A percentile compares a stretch with the other conserved stretches of the same genome.
Conservation (phyloP, 1,140 invertebrate genomes). For the Rhopalosiphum maidis region DNA sequence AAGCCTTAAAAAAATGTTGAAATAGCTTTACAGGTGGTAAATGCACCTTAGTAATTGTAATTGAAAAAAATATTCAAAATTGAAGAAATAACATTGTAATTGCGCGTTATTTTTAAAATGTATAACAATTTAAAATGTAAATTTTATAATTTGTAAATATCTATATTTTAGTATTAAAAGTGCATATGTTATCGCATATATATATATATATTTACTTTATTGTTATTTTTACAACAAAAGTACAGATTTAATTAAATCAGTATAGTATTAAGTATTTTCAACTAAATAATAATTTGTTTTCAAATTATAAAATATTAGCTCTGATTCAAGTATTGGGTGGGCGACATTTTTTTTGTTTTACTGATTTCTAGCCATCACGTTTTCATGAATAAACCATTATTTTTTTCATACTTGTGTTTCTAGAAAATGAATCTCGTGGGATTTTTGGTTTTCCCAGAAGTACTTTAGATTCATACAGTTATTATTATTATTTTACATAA, state of each 20-base stretch:
- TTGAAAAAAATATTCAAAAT: neutral
- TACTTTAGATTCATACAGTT: slow-evolving; percentile 38
- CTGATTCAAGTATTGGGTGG: too few species aligned
- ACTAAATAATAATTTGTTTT: neutral
- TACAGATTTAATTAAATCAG: neutral
- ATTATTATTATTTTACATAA: neutral
- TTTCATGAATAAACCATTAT: slow-evolving; percentile 46
- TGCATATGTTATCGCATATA: too few species aligned
- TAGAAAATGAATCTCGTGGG: neutral
- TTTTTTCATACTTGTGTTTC: neutral
- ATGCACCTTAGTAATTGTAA: neutral
- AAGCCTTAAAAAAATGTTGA: neutral
- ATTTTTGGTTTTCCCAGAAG: slow-evolving; percentile 9
- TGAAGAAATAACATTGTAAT: neutral
- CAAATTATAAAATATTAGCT: neutral
- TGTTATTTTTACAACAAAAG: neutral
- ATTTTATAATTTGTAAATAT: neutral
- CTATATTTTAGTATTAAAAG: neutral
- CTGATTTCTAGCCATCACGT: neutral
- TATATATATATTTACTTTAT: too few species aligned
- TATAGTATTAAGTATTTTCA: too few species aligned
- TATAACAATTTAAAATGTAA: neutral
- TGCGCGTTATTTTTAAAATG: neutral
- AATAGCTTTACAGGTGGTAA: neutral
- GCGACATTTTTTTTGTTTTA: neutral